These are phyloP conservation scores for Drosophila falleni DNA, from an alignment of 2,888 invertebrate genomes.

Conservation along the genomic window DNA sequence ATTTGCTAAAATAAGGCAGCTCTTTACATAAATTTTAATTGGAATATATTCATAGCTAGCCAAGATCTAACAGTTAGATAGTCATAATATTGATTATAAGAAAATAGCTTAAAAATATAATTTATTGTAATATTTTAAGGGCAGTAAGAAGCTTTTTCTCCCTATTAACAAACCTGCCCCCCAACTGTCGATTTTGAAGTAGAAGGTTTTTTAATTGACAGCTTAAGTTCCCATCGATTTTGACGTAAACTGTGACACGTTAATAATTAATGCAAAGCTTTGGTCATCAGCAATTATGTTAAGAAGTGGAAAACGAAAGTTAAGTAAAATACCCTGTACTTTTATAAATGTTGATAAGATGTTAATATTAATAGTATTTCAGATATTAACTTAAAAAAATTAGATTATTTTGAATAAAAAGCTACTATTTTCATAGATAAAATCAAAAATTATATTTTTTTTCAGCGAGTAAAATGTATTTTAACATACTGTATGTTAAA, in stretches of 20 bases:
- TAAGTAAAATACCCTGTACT: background rate
- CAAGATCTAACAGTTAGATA: background rate
- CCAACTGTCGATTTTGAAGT: conserved; percentile 14
- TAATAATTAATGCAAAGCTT: conserved; percentile 36
- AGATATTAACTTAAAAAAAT: too few relatives aligned
- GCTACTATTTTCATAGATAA: too few relatives aligned
- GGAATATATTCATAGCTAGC: background rate
- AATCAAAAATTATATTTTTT: too few relatives aligned
- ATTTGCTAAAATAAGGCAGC: too few relatives aligned
- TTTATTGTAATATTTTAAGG: background rate
- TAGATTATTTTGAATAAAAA: too few relatives aligned
- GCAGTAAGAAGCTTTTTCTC: background rate
- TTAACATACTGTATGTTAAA: too few relatives aligned
- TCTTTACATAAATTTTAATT: background rate
- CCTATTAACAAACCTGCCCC: too few relatives aligned
- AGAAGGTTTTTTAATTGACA: conserved; percentile 41
- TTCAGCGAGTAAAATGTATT: too few relatives aligned
- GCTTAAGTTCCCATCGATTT: conserved; percentile 48
- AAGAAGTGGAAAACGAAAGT: background rate
- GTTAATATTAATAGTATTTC: too few relatives aligned
- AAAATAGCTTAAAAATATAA: background rate
- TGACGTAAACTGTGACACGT: conserved; percentile 35
- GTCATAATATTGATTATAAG: background rate
- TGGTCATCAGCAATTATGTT: conserved; percentile 32
- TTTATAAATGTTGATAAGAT: background rate